Evolutionary conservation across 2,113 vertebrate genomes (phyloP).

Genomic region (Arenaria interpres): DNA sequence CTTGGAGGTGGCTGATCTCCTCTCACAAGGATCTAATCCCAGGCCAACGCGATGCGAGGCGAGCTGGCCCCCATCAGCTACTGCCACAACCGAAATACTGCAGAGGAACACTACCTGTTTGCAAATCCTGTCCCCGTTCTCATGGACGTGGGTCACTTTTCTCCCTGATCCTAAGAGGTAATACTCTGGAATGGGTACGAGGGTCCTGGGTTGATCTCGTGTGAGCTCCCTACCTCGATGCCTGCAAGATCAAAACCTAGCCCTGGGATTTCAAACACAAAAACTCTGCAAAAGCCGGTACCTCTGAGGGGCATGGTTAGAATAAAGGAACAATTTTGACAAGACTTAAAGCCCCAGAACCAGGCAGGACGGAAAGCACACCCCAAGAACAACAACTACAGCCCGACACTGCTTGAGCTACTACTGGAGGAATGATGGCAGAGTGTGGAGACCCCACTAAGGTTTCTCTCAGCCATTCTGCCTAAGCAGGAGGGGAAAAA

Average conservation of each 20-base stretch:
- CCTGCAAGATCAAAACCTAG: background rate
- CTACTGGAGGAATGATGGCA: background rate
- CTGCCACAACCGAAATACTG: background rate
- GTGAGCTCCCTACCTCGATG: rapidly evolving
- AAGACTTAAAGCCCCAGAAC: background rate
- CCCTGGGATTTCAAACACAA: background rate
- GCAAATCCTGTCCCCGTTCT: background rate
- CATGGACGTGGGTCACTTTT: rapidly evolving
- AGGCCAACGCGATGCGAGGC: background rate
- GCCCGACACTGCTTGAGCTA: background rate
- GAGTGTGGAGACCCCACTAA: background rate
- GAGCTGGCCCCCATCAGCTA: background rate
- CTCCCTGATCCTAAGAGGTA: background rate
- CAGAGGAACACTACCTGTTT: background rate
- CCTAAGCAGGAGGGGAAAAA: rapidly evolving
- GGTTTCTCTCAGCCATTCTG: background rate
- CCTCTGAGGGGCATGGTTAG: background rate
- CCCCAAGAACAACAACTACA: background rate
- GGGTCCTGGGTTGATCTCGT: background rate
- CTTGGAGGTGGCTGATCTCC: background rate
- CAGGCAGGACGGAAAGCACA: background rate
- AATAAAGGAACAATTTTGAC: background rate
- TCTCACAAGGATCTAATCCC: background rate
- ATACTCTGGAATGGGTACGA: background rate
- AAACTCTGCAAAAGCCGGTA: background rate